Conservation (phyloP, 2,113 vertebrate genomes). For the Melanostigma gelatinosum region DNA sequence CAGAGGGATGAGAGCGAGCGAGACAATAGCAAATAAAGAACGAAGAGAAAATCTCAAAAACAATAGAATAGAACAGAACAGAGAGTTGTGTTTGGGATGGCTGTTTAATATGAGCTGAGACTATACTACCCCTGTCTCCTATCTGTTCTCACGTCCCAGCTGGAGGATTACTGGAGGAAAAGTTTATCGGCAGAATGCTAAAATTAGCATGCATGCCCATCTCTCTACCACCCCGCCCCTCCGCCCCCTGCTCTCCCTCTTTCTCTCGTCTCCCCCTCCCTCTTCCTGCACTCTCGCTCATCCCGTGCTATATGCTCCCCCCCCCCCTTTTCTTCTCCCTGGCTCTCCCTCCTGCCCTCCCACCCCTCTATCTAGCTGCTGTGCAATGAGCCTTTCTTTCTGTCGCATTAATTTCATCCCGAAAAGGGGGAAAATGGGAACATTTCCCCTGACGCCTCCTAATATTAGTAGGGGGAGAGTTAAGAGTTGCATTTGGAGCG, state of each 20-base stretch:
- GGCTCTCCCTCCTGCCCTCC: slow-evolving; percentile 45
- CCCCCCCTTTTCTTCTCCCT: slow-evolving; percentile 42
- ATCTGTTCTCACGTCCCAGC: slow-evolving; percentile 79
- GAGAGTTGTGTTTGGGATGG: slow-evolving; percentile 54
- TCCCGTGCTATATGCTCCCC: slow-evolving; percentile 51
- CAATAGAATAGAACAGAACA: slow-evolving; percentile 51
- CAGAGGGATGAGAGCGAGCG: slow-evolving; percentile 15
- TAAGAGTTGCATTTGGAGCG: slow-evolving; percentile 83
- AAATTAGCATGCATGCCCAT: slow-evolving; percentile 84
- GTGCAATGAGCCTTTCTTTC: slow-evolving; percentile 86
- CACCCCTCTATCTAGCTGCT: slow-evolving; percentile 76
- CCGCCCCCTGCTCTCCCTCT: slow-evolving; percentile 36
- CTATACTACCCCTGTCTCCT: slow-evolving; percentile 75
- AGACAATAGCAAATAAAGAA: slow-evolving; percentile 41
- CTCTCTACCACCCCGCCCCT: slow-evolving; percentile 53
- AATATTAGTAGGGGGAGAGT: slow-evolving; percentile 83
- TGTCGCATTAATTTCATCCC: slow-evolving; percentile 86
- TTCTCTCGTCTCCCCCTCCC: slow-evolving; percentile 52
- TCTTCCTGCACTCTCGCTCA: slow-evolving; percentile 60
- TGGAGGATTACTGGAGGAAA: slow-evolving; percentile 84
- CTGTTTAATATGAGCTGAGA: slow-evolving; percentile 70
- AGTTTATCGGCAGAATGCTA: slow-evolving; percentile 84
- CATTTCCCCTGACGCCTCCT: slow-evolving; percentile 83
- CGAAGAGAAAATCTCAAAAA: slow-evolving; percentile 14
- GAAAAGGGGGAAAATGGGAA: slow-evolving; percentile 72